Base-by-base conservation (phyloP, 2,888 invertebrate species). In the Thalpophila matura region DNA sequence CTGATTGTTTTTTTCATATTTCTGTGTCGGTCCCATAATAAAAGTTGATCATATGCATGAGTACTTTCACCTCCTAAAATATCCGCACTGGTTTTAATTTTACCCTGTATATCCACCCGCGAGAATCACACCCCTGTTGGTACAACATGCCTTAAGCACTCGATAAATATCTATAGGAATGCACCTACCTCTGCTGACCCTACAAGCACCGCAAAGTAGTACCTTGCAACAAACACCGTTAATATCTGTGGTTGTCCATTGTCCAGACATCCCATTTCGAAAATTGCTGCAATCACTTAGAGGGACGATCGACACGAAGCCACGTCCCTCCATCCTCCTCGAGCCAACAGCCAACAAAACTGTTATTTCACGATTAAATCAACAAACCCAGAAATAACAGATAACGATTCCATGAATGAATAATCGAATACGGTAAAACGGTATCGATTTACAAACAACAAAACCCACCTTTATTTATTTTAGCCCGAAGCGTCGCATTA, bases 401-500 rank as follows among this genome's bases (percentile, higher is more conserved):
- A 63, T 53, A 55, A 42, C 60, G 40, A 80, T 65, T 54, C 53
- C 51, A 66, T 66, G 59, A 80, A 75, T 78, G 72, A 80, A 75
- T 79, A 82, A 83, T 82, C 66, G 63, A 75, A 75, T 73, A 61
- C 72, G 63, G 58, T 66, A 62, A 84, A 78, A 79, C 72, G 56
- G 64, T 62, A 77, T 79, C 74, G 77, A 80, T 81, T 69, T 65
- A 77, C 74, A 73, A 80, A 78, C 76, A 77, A 74, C 64, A 68
- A 63, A 63, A 69, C 60, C 63, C 45, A 72, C 49, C 68, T 81
- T 82, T 88, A 88, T 87, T 87, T 86, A 84, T 84, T 76, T 76
- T 84, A 61, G 89, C 91, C 86, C 59, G 69, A 63, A 87, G 91
- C 88, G 72, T 74, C 64, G 77, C 87, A 89, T 89, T 88, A 82